These are phyloP conservation scores for Hemistola chrysoprasaria DNA, from an alignment of 2,888 invertebrate genomes.

Conservation along the genomic window DNA sequence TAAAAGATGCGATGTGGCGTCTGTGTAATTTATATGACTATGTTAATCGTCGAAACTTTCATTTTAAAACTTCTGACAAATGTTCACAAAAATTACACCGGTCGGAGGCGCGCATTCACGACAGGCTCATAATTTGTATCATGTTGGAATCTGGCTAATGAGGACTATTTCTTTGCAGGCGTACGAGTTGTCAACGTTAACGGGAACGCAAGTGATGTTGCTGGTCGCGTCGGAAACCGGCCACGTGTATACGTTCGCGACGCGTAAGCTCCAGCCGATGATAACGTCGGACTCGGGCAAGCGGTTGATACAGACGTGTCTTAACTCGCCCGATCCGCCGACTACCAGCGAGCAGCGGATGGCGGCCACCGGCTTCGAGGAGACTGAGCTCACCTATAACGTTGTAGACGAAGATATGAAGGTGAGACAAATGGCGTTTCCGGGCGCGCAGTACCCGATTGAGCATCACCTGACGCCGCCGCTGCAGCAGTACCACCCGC, in stretches of 20 bases:
- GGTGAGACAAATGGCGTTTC: constrained; percentile 98
- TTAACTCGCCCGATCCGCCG: constrained; percentile 97
- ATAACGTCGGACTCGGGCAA: constrained; percentile 99
- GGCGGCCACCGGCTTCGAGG: constrained; percentile 99
- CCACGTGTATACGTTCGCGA: constrained; percentile 99
- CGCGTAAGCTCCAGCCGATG: constrained; percentile 99
- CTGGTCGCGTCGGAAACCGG: constrained; percentile 99
- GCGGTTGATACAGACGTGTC: constrained; percentile 98
- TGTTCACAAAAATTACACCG: constrained; percentile 36
- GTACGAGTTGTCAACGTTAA: constrained; percentile 98
- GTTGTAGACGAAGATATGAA: constrained; percentile 97
- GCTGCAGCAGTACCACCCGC: constrained; percentile 88
- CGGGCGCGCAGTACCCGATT: constrained; percentile 87
- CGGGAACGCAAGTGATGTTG: constrained; percentile 99
- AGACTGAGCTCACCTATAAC: constrained; percentile 98
- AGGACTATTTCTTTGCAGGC: constrained; percentile 85
- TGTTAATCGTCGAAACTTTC: constrained; percentile 23
- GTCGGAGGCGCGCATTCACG: constrained; percentile 4
- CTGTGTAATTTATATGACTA: constrained; percentile 13
- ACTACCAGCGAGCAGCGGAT: constrained; percentile 95
- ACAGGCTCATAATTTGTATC: constrained; percentile 16
- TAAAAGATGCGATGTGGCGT: constrained; percentile 12
- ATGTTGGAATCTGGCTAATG: constrained; percentile 21
- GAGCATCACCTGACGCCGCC: constrained; percentile 85
- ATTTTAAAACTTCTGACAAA: constrained; percentile 32